Evolutionary conservation across 2,888 invertebrate species (phyloP).

Genomic region (Tuberolachnus salignus): DNA sequence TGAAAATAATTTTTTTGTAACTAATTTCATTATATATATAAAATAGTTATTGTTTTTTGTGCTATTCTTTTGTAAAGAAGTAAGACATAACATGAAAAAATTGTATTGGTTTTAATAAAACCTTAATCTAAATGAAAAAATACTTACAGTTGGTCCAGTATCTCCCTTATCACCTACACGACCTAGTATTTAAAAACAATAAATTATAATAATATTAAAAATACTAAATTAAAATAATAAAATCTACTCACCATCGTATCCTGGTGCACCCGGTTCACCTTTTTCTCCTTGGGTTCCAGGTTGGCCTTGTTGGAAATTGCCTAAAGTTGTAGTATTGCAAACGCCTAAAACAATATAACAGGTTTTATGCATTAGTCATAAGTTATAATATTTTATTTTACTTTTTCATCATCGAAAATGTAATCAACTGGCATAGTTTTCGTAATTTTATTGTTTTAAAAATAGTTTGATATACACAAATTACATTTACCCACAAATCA

Average conservation of each 20-base stretch:
- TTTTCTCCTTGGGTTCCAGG: constrained; percentile 71
- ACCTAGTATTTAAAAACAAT: constrained; percentile 11
- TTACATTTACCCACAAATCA: too few relatives aligned
- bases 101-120: too few relatives aligned
- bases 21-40: too few relatives aligned
- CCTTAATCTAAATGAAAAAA: neutral
- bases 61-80: too few relatives aligned
- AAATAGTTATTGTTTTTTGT: too few relatives aligned
- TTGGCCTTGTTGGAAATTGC: constrained; percentile 68
- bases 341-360: constrained; percentile 31
- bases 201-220: neutral
- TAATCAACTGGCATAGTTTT: too few relatives aligned
- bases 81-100: too few relatives aligned
- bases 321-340: constrained; percentile 68
- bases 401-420: too few relatives aligned
- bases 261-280: constrained; percentile 65
- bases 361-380: too few relatives aligned
- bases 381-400: neutral
- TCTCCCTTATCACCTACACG: constrained; percentile 26
- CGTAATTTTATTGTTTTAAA: too few relatives aligned
- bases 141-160: constrained; percentile 26
- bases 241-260: constrained; percentile 29
- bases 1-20: neutral
- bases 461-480: too few relatives aligned
- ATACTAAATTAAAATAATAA: neutral